Conservation (phyloP, 2,113 vertebrate genomes). For the Campylomormyrus tamandua region DNA sequence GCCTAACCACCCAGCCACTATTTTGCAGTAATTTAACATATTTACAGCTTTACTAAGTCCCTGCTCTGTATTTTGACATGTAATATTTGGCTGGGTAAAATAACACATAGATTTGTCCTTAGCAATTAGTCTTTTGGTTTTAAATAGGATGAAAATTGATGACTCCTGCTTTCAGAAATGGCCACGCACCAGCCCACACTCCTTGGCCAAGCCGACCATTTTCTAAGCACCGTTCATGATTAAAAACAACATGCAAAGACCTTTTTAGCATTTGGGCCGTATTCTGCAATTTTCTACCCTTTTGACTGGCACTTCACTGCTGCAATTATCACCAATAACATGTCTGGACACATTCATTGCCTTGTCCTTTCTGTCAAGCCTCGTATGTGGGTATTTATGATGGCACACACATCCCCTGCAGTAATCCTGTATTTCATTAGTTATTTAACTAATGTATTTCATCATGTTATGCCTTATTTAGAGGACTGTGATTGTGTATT, state of each 20-base stretch:
- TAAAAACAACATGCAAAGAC: not conserved
- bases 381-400: not conserved
- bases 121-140: not conserved
- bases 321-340: not conserved
- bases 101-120: not conserved
- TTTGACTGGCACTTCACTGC: not conserved
- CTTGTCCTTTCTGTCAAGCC: not conserved
- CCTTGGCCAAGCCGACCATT: not conserved
- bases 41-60: not conserved
- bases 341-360: not conserved
- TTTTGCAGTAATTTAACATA: not conserved
- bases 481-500: not conserved
- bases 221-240: not conserved
- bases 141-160: not conserved
- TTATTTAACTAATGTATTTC: not conserved
- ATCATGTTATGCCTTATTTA: not conserved
- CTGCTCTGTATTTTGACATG: not conserved
- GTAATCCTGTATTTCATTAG: not conserved
- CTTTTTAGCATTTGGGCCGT: not conserved
- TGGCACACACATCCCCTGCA: not conserved
- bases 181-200: not conserved
- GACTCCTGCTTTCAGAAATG: not conserved
- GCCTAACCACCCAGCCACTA: not conserved
- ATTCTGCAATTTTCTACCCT: not conserved
- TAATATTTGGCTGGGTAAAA: not conserved